Conservation (phyloP, 2,888 invertebrate species). For the Autographa pulchrina region DNA sequence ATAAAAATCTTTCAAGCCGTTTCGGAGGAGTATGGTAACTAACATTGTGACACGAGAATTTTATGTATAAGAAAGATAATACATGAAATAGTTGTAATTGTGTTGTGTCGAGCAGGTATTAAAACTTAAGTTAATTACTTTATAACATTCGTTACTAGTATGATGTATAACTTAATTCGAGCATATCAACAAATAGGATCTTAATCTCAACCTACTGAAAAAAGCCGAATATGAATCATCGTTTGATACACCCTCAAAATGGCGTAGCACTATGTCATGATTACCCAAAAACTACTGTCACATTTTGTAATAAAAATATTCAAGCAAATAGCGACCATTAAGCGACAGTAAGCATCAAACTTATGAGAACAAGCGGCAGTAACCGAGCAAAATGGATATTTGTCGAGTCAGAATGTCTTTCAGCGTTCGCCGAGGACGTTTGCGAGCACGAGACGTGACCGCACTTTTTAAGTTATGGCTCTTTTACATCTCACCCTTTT, state of each 20-base stretch:
- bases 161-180: too few relatives aligned
- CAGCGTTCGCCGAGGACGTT: constrained; percentile 54
- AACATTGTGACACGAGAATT: too few relatives aligned
- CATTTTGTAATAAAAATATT: constrained; percentile 43
- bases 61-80: too few relatives aligned
- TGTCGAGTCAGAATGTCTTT: constrained; percentile 66
- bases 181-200: too few relatives aligned
- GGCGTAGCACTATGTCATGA: constrained; percentile 8
- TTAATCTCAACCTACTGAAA: not conserved
- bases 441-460: constrained; percentile 65
- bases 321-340: constrained; percentile 53
- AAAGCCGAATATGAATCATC: not conserved
- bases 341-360: constrained; percentile 59
- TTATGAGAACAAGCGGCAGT: constrained; percentile 59
- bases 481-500: constrained; percentile 49
- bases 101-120: too few relatives aligned
- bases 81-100: too few relatives aligned
- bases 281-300: constrained; percentile 26
- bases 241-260: not conserved
- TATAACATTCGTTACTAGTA: too few relatives aligned
- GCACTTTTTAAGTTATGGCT: constrained; percentile 64
- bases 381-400: constrained; percentile 72
- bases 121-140: too few relatives aligned
- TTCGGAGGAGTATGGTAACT: too few relatives aligned
- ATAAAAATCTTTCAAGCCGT: too few relatives aligned